A percentile compares a stretch with the other conserved stretches of the same genome.
These are phyloP conservation scores for Lepidurus arcticus DNA, from an alignment of 1,140 invertebrate genomes.

Conservation along the genomic window DNA sequence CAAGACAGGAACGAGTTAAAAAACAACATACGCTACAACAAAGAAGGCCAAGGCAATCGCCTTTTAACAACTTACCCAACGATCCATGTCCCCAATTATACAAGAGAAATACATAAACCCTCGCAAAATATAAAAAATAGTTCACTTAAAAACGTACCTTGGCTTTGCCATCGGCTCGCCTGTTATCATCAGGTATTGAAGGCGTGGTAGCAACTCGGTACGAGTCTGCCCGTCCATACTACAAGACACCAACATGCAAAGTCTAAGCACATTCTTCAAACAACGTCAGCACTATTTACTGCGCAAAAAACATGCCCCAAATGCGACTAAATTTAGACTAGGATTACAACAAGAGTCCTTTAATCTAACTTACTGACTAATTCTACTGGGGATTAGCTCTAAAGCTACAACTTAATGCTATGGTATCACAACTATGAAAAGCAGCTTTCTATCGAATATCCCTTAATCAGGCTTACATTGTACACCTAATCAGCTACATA, in stretches of 20 bases:
- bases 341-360: not conserved
- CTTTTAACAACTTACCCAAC: constrained; percentile 35
- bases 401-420: too few species aligned
- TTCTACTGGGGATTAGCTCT: too few species aligned
- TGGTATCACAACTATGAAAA: too few species aligned
- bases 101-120: constrained; percentile 29
- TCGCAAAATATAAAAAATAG: constrained; percentile 40
- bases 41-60: constrained; percentile 22
- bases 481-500: too few species aligned
- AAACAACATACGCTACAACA: not conserved
- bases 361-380: not conserved
- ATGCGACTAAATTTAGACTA: not conserved
- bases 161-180: constrained; percentile 82
- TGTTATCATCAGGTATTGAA: constrained; percentile 83
- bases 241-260: constrained; percentile 46
- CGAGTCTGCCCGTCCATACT: constrained; percentile 88
- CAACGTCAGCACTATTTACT: not conserved
- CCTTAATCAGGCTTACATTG: too few species aligned
- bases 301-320: not conserved
- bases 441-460: too few species aligned
- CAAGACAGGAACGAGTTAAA: not conserved
- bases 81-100: not conserved
- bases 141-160: constrained; percentile 59
- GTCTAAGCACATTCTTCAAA: constrained; percentile 8
- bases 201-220: constrained; percentile 87